These are phyloP conservation scores for Tridacna gigas DNA, from an alignment of 2,888 invertebrate genomes.

Conservation along the genomic window DNA sequence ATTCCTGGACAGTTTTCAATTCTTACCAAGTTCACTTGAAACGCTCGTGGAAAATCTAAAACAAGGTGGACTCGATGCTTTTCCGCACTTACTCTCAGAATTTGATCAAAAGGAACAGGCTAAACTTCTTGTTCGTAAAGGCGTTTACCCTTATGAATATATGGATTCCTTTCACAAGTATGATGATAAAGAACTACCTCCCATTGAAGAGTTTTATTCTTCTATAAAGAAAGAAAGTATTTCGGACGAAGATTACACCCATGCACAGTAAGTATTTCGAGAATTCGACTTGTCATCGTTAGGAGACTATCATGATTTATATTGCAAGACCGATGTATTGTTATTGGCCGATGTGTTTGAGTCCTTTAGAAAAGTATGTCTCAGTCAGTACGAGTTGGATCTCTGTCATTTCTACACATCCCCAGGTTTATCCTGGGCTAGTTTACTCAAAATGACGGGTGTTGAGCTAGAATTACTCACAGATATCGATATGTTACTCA, in stretches of 20 bases:
- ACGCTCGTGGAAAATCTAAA: slow-evolving; percentile 39
- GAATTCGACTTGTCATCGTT: slow-evolving; percentile 22
- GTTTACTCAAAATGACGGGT: slow-evolving; percentile 41
- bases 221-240: slow-evolving; percentile 32
- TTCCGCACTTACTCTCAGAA: slow-evolving; percentile 39
- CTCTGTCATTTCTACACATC: slow-evolving; percentile 47
- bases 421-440: slow-evolving; percentile 43
- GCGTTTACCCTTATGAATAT: slow-evolving; percentile 41
- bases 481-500: slow-evolving; percentile 36
- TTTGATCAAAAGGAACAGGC: neutral
- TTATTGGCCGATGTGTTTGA: slow-evolving; percentile 43
- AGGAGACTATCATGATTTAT: slow-evolving; percentile 41
- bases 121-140: slow-evolving; percentile 28
- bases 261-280: slow-evolving; percentile 38
- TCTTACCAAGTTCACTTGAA: slow-evolving; percentile 42
- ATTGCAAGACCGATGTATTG: slow-evolving; percentile 44
- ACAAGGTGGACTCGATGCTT: slow-evolving; percentile 45
- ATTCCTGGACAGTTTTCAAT: slow-evolving; percentile 55
- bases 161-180: slow-evolving; percentile 22
- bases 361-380: slow-evolving; percentile 32
- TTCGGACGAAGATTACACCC: slow-evolving; percentile 37
- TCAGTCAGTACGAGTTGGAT: slow-evolving; percentile 48
- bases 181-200: slow-evolving; percentile 28
- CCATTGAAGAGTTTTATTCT: slow-evolving; percentile 32
- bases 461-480: slow-evolving; percentile 32